Conservation (phyloP, 2,888 invertebrate species). For the Xestia c-nigrum region DNA sequence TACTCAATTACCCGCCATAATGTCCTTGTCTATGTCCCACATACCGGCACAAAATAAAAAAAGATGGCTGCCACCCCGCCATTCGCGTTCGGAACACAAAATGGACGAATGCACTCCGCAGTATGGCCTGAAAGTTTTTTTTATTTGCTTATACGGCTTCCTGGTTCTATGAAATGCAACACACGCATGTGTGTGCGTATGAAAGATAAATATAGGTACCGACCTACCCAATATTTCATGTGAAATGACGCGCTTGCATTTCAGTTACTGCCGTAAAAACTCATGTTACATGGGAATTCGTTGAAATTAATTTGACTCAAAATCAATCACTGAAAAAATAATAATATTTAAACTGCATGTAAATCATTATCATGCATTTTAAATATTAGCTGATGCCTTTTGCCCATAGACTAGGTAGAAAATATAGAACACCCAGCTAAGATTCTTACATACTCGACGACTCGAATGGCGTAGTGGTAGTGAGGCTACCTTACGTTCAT, state of each 20-base stretch:
- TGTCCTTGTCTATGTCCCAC: slow-evolving; percentile 7
- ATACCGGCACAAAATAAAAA: slow-evolving; percentile 35
- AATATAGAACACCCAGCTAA: background rate
- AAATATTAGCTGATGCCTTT: background rate
- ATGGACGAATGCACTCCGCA: slow-evolving; percentile 47
- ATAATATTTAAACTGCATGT: no score
- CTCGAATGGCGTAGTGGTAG: no score
- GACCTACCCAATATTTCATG: background rate
- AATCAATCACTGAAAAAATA: background rate
- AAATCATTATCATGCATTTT: background rate
- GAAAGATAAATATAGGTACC: background rate
- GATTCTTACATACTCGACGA: no score
- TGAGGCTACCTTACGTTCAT: no score
- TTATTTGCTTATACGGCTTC: slow-evolving; percentile 14
- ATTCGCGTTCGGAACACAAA: slow-evolving; percentile 48
- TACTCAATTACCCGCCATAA: slow-evolving; percentile 27
- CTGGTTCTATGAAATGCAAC: slow-evolving; percentile 12
- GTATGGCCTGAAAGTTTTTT: background rate
- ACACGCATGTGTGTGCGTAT: no score
- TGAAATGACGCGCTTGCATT: background rate
- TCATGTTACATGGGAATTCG: background rate
- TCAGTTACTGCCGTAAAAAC: background rate
- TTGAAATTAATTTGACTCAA: background rate
- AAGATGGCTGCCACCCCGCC: slow-evolving; percentile 30
- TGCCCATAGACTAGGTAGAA: background rate